Evolutionary conservation across 1,140 invertebrate species (phyloP), one percentile per base, ranked within the genome.

Genomic region (Rhopalosiphum padi): DNA sequence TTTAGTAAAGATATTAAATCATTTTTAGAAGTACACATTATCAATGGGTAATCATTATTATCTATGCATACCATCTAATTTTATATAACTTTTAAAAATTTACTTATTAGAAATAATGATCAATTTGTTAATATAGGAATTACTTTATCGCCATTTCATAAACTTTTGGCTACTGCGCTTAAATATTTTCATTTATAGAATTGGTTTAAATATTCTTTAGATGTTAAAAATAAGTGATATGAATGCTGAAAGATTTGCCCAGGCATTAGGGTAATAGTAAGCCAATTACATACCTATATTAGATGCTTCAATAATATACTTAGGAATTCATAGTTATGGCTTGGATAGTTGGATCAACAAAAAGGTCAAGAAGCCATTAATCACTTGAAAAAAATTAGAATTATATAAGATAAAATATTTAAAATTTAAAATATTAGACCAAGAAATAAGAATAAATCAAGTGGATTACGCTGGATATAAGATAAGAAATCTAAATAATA

Each of bases 41-140:
- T 93, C 91, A 86, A 93, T 93, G 51, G 91, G 53, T 2, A 41
- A 41, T 41, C 41, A 41, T 41, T 41, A 41, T 41, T 41, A 41
- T 86, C 1, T 93, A 93, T 93, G 22, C 21, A 53, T 18, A 86
- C 25, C 8, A 21, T 43, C 35, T 86, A 25, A 25, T 41, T 55
- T 86, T 48, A 53, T 37, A 22, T 93, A 37, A 53, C 82, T 93
- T 93, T 93, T 93, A 93, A 93, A 93, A 35, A 23, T 7, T 23
- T 93, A 55, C 77, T 93, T 18, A 37, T 35, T 93, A 51, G 82
- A 83, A 86, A 55, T 86, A 53, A 18, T 86, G 30, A 53, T 86
- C 21, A 85, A 53, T 86, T 53, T 85, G 2, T 41, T 86, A n/a
- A 86, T 23, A 93, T 85, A 48, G 91, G 91, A n/a, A 93, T 93